These are phyloP conservation scores for Emys orbicularis DNA, from an alignment of 2,797 vertebrate genomes.

Conservation along the genomic window DNA sequence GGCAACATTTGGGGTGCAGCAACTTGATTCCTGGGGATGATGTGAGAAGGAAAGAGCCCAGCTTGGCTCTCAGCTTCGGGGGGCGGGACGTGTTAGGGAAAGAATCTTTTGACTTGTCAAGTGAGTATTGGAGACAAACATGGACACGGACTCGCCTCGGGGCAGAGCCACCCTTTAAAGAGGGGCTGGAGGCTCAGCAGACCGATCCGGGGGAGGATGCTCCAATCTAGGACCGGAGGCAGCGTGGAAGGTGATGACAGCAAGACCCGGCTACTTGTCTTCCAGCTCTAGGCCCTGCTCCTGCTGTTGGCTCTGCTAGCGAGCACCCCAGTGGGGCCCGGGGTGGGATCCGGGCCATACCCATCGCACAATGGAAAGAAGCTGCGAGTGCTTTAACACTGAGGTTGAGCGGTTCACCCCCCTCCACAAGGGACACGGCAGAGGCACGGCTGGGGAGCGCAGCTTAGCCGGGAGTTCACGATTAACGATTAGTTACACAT, in stretches of 20 bases:
- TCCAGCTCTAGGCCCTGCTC: not conserved
- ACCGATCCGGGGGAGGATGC: fast-evolving
- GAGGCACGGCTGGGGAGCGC: not conserved
- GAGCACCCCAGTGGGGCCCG: not conserved
- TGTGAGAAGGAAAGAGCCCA: not conserved
- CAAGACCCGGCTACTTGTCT: not conserved
- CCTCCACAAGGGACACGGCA: not conserved
- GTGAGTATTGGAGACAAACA: not conserved
- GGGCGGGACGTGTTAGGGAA: not conserved
- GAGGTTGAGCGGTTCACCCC: not conserved
- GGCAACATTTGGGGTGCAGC: too few relatives aligned
- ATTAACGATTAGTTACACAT: not conserved
- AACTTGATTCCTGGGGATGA: not conserved
- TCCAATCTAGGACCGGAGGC: not conserved
- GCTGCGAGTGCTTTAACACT: not conserved
- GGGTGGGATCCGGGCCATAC: too few relatives aligned
- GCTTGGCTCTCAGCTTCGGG: not conserved
- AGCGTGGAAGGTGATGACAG: not conserved
- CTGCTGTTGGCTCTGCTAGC: not conserved
- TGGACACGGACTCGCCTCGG: not conserved
- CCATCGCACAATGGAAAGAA: not conserved
- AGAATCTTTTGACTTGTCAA: not conserved
- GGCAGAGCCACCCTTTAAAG: too few relatives aligned
- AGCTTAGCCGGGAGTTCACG: not conserved
- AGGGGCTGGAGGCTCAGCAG: too few relatives aligned